These are phyloP conservation scores for Poeciliopsis paucimaculata DNA, from an alignment of 2,797 vertebrate species.

Conservation along the genomic window DNA sequence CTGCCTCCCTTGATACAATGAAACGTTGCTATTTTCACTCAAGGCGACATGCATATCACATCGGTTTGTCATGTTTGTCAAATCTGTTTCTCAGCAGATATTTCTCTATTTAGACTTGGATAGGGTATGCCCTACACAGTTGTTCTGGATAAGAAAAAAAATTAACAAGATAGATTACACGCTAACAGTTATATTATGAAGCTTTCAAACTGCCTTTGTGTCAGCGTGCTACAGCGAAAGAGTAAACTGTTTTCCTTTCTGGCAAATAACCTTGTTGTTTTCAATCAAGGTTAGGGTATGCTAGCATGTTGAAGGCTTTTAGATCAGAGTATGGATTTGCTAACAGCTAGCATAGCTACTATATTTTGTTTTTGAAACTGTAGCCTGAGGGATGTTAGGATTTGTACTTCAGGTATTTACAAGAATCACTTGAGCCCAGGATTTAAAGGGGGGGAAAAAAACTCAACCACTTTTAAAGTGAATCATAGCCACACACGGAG, in stretches of 20 bases:
- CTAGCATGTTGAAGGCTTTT: neutral
- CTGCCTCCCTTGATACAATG: neutral
- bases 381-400: neutral
- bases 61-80: neutral
- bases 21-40: neutral
- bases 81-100: neutral
- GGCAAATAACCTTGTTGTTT: neutral
- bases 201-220: neutral
- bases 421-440: neutral
- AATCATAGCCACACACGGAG: conserved; percentile 19
- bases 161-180: neutral
- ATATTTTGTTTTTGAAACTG: neutral
- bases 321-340: neutral
- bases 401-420: neutral
- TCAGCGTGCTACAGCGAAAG: neutral
- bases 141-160: neutral
- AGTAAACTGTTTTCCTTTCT: neutral
- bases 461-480: too few species aligned
- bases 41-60: neutral
- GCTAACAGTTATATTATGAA: neutral
- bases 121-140: neutral
- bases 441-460: neutral
- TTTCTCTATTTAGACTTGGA: neutral
- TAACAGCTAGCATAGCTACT: neutral
- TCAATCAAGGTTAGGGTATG: neutral